phyloP scores from a whole-genome alignment of 92 coral and sea anemone species.

The Pocillopora meandrina region DNA sequence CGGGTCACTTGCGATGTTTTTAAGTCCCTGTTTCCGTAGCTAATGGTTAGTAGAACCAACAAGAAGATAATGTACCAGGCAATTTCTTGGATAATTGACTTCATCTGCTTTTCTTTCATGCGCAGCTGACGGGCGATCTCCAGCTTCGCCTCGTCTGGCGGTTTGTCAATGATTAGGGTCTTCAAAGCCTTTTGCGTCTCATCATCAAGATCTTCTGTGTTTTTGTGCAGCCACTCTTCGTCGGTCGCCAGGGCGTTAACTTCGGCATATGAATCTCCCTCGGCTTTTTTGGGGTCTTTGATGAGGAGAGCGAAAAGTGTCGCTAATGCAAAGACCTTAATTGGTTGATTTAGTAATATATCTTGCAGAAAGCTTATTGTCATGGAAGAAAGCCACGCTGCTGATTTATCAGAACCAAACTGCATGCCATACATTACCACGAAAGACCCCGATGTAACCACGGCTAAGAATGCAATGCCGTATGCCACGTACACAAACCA shows the following conservation, averaged over 20 bases:
- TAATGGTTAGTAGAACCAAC: constrained; percentile 76
- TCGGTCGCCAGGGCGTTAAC: constrained; percentile 68
- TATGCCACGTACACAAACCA: constrained; percentile 91
- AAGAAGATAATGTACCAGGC: constrained; percentile 79
- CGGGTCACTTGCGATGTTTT: constrained; percentile 72
- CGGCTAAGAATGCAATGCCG: constrained; percentile 57
- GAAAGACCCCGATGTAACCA: constrained; percentile 60
- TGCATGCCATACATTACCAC: constrained; percentile 71
- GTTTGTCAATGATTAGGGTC: constrained; percentile 72
- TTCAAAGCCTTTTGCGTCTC: constrained; percentile 52
- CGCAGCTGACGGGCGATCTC: constrained; percentile 87
- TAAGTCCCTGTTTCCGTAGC: constrained; percentile 89
- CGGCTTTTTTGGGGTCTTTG: constrained; percentile 91
- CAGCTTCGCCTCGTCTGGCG: constrained; percentile 91
- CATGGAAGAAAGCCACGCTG: constrained; percentile 83
- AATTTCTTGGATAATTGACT: constrained; percentile 82
- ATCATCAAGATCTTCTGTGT: constrained; percentile 59
- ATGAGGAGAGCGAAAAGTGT: constrained; percentile 84
- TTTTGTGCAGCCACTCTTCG: constrained; percentile 87
- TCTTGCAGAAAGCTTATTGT: constrained; percentile 85
- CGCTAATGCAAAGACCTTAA: constrained; percentile 83
- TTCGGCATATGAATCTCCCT: constrained; percentile 60
- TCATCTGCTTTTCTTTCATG: constrained; percentile 82
- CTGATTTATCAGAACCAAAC: constrained; percentile 73
- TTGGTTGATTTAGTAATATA: constrained; percentile 82